These are phyloP conservation scores for Gymnopithys bicolor DNA, from an alignment of 2,797 vertebrate species.

Conservation along the genomic window DNA sequence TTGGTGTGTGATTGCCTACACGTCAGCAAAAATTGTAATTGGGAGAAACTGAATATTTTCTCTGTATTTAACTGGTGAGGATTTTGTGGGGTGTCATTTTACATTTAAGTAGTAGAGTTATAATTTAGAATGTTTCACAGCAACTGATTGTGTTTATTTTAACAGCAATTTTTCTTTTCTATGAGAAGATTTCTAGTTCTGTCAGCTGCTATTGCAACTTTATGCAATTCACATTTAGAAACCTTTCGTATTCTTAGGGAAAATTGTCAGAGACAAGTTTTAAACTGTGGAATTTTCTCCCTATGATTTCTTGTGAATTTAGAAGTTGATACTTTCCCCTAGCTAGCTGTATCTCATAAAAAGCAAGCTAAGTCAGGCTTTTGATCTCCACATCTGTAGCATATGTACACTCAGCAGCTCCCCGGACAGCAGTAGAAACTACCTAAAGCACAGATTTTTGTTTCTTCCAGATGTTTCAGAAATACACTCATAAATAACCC, in stretches of 20 bases:
- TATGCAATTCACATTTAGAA: not conserved
- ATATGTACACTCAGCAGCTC: not conserved
- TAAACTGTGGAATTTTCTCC: not conserved
- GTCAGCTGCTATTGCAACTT: not conserved
- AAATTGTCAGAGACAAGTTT: not conserved
- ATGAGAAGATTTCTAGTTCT: not conserved
- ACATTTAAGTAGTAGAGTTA: not conserved
- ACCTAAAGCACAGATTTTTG: not conserved
- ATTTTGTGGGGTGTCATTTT: conserved; percentile 14
- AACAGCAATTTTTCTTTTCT: not conserved
- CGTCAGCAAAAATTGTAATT: conserved; percentile 28
- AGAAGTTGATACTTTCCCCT: not conserved
- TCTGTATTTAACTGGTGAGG: not conserved
- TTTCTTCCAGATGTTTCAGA: conserved; percentile 35
- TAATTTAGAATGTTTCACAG: not conserved
- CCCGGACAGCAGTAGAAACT: not conserved
- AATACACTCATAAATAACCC: not conserved
- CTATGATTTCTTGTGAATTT: not conserved
- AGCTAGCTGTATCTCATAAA: not conserved
- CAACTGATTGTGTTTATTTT: not conserved
- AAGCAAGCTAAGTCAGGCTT: not conserved
- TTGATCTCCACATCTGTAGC: not conserved
- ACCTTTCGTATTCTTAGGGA: not conserved
- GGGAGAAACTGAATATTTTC: conserved; percentile 37
- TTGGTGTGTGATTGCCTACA: conserved; percentile 9